phyloP scores from a whole-genome alignment of 2,797 vertebrate species.

The Otolemur crassicaudatus region DNA sequence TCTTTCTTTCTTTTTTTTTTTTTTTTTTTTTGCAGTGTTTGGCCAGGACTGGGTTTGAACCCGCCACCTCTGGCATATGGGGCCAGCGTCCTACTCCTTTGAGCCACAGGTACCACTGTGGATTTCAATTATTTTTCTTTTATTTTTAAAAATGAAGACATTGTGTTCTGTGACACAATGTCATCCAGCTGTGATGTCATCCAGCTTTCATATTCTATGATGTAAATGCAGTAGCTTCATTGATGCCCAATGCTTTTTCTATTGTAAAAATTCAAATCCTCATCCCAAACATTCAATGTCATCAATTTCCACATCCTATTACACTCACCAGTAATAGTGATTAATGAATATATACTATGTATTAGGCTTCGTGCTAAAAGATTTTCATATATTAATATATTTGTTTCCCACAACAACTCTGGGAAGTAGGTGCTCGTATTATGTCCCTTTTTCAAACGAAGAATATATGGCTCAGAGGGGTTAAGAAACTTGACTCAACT shows the following conservation, averaged over 20 bases:
- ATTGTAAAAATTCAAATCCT: neutral
- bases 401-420: neutral
- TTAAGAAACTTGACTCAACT: neutral
- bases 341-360: neutral
- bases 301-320: conserved; percentile 8
- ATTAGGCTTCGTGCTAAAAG: neutral
- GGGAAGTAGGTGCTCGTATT: neutral
- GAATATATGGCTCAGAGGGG: neutral
- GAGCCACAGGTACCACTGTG: too few relatives aligned
- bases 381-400: neutral
- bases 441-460: neutral
- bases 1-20: too few relatives aligned
- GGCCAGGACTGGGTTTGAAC: too few relatives aligned
- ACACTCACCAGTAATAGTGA: neutral
- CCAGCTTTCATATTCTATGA: neutral
- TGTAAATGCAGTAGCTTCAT: neutral
- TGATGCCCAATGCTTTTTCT: neutral
- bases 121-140: neutral
- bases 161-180: neutral
- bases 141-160: neutral
- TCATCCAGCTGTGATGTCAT: neutral
- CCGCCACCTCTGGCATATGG: too few relatives aligned
- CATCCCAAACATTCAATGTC: neutral
- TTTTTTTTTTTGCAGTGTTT: too few relatives aligned
- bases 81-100: too few relatives aligned